phyloP scores from a whole-genome alignment of 1,140 invertebrate species.

The Telenomus remus region DNA sequence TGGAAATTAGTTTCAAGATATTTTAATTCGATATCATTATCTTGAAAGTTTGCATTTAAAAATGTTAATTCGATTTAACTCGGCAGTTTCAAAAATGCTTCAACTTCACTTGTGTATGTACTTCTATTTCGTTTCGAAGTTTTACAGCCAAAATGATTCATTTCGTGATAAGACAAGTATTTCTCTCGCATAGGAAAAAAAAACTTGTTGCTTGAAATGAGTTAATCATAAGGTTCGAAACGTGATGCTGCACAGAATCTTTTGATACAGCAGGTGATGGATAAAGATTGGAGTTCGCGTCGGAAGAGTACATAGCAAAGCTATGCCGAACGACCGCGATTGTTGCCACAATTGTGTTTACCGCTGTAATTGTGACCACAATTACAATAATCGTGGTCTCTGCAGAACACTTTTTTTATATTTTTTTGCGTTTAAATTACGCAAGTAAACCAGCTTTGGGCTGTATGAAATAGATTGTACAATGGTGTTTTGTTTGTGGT shows the following conservation, averaged over 20 bases:
- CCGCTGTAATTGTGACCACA: constrained; percentile 42
- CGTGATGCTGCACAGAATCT: no score
- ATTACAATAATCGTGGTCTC: constrained; percentile 47
- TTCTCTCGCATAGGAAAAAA: no score
- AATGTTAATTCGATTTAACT: background rate
- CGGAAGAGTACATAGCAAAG: constrained; percentile 34
- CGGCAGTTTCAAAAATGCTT: background rate
- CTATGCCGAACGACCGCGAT: constrained; percentile 24
- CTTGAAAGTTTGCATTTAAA: no score
- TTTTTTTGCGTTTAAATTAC: constrained; percentile 16
- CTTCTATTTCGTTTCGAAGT: no score
- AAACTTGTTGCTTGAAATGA: no score
- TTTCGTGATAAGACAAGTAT: background rate
- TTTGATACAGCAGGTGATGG: no score
- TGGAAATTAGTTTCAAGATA: background rate
- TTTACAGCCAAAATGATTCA: background rate
- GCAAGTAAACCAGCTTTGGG: constrained; percentile 35
- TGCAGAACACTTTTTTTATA: constrained; percentile 40
- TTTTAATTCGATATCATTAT: background rate
- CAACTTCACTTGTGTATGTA: no score
- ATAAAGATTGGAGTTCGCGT: constrained; percentile 25
- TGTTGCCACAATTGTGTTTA: constrained; percentile 50
- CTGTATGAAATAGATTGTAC: constrained; percentile 42
- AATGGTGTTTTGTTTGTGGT: constrained; percentile 41
- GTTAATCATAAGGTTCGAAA: no score